Evolutionary conservation across 2,797 vertebrate genomes (phyloP), one percentile per base, ranked within the genome.

Genomic region (Platalea minor): DNA sequence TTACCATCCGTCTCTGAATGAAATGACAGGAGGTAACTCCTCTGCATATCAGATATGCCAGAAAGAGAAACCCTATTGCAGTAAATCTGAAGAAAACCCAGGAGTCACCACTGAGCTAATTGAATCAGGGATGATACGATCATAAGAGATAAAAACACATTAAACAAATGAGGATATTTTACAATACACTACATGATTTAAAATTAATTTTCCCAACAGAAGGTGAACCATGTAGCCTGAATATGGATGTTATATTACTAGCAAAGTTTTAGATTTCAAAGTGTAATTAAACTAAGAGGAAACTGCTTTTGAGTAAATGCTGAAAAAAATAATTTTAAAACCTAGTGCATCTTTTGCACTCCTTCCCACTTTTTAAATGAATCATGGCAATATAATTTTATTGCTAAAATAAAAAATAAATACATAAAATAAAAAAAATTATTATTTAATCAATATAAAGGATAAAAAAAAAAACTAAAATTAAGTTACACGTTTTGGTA

Each of bases 71-170:
- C 54, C 76, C 76, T 90, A 33, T 51, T 87, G 70, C 56, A 45
- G 93, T 93, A 97, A 97, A 98, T 95, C 91, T 94, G 82, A 93
- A 97, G 83, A 96, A 97, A 97, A 93, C 53, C 75, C 94, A 78
- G 76, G 84, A 98, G 92, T 96, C 93, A 95, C 76, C 91, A 94
- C 83, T 85, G 91, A 93, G 82, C 53, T 98, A 98, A 98, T 94
- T 97, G 94, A 97, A 97, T 97, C 91, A 95, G 88, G 54, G 88
- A 79, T 96, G 92, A 90, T 96, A 85, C 11, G 76, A 97, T 96
- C 50, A 7, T 54, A 91, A 96, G 85, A 97, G 96, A 97, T 97
- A 98, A 97, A 97, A 95, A 81, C 95, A 92, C 97, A 98, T 98
- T 98, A 97, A 97, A 97, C 81, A 98, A 97, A 98, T 97, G 86